Percentiles rank a stretch among this genome's conserved stretches.
These are phyloP conservation scores for Limnephilus lunatus DNA, from an alignment of 2,888 invertebrate species.

Conservation along the genomic window DNA sequence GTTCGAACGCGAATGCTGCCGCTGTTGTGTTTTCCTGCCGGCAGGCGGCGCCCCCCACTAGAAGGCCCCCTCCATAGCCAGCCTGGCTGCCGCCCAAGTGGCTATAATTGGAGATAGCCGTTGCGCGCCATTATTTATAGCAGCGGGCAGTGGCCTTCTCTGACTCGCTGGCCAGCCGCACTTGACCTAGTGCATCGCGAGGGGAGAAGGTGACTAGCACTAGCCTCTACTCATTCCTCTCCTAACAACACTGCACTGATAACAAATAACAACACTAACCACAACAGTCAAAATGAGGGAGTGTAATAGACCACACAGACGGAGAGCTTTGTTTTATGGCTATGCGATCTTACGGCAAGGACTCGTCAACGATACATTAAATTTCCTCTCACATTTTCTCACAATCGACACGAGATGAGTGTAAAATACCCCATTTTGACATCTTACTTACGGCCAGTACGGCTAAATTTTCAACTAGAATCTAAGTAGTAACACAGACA, in stretches of 20 bases:
- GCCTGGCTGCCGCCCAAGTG: conserved; percentile 86
- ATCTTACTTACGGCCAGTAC: background rate
- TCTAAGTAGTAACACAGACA: no score
- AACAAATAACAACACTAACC: conserved; percentile 14
- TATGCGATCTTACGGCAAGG: background rate
- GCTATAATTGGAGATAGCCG: conserved; percentile 92
- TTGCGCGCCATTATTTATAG: conserved; percentile 84
- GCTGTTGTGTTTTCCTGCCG: background rate
- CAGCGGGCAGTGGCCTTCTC: conserved; percentile 77
- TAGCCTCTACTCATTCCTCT: conserved; percentile 75
- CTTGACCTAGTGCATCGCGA: conserved; percentile 77
- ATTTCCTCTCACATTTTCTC: no score
- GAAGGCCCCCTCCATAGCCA: background rate
- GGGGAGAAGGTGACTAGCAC: conserved; percentile 68
- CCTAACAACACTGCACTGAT: conserved; percentile 68
- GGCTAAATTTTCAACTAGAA: background rate
- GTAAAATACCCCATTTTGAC: background rate
- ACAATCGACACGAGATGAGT: background rate
- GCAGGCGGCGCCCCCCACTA: background rate
- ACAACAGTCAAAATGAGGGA: background rate
- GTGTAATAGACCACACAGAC: background rate
- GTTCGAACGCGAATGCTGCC: conserved; percentile 13
- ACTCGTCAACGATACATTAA: background rate
- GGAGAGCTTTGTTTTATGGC: background rate
- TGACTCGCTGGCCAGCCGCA: conserved; percentile 72